Evolutionary conservation across 1,140 invertebrate genomes (phyloP).

Genomic region (Ostrea denselamellosa): DNA sequence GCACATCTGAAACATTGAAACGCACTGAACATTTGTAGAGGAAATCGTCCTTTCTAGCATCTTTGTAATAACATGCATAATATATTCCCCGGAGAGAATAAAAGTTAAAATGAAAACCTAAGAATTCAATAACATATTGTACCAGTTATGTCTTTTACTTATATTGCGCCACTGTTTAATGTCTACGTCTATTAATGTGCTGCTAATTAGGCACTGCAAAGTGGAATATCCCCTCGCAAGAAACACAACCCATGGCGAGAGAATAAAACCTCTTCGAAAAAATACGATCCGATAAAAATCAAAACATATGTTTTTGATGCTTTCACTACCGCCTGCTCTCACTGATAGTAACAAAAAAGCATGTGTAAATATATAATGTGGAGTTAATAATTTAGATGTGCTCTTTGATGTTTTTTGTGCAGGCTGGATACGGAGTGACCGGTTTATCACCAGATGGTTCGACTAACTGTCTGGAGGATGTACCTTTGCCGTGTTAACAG

Average conservation of each 20-base stretch:
- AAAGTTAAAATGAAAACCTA: too few relatives aligned
- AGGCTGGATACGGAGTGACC: not conserved
- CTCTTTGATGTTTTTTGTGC: slow-evolving; percentile 6
- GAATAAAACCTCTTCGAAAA: not conserved
- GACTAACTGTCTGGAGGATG: not conserved
- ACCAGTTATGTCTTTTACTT: too few relatives aligned
- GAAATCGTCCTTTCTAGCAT: too few relatives aligned
- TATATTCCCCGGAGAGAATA: too few relatives aligned
- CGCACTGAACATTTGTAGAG: too few relatives aligned
- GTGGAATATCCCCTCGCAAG: too few relatives aligned
- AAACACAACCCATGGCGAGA: too few relatives aligned
- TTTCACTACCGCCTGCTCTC: slow-evolving; percentile 15
- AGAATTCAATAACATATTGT: too few relatives aligned
- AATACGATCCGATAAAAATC: not conserved
- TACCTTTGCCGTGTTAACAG: slow-evolving; percentile 16
- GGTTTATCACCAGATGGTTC: slow-evolving; percentile 11
- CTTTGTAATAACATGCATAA: too few relatives aligned
- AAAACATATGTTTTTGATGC: slow-evolving; percentile 5
- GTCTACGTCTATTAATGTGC: too few relatives aligned
- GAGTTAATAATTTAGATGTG: not conserved
- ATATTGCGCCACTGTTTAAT: too few relatives aligned
- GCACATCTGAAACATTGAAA: slow-evolving; percentile 64
- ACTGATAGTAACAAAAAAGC: not conserved
- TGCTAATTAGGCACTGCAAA: too few relatives aligned
- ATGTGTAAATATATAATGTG: not conserved